phyloP scores from a whole-genome alignment of 2,797 vertebrate species.

The Enteromius argenteus region DNA sequence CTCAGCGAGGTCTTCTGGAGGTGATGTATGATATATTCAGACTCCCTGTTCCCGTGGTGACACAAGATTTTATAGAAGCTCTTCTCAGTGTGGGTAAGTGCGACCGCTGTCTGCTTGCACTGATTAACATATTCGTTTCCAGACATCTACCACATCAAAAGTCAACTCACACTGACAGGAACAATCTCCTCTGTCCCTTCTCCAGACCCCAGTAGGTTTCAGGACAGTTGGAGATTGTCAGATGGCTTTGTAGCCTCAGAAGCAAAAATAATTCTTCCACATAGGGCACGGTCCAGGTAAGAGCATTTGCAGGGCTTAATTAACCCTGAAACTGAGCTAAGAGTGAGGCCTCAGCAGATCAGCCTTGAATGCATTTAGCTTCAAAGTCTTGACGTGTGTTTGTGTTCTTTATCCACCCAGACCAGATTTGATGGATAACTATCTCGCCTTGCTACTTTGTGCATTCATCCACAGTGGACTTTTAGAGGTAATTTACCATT shows the following conservation, averaged over 20 bases:
- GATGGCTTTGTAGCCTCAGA: conserved; percentile 98
- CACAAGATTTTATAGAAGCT: conserved; percentile 94
- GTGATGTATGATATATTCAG: conserved; percentile 98
- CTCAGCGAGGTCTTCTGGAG: conserved; percentile 92
- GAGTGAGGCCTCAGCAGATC: not conserved
- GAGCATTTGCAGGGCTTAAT: conserved; percentile 14
- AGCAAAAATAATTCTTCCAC: conserved; percentile 95
- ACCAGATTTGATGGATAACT: conserved; percentile 99
- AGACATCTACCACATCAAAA: conserved; percentile 18
- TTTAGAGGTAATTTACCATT: conserved; percentile 84
- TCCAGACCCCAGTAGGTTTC: conserved; percentile 93
- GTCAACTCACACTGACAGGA: not conserved
- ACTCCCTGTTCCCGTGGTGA: conserved; percentile 91
- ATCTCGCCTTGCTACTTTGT: conserved; percentile 94
- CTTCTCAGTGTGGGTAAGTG: conserved; percentile 94
- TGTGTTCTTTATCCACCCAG: conserved; percentile 68
- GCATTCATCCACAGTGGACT: conserved; percentile 95
- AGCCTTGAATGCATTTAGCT: not conserved
- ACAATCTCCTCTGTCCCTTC: not conserved
- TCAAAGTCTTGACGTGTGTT: conserved; percentile 7
- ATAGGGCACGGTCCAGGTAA: conserved; percentile 94
- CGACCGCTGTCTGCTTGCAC: conserved; percentile 18
- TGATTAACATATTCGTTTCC: not conserved
- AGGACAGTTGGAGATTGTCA: conserved; percentile 96
- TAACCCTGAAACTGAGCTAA: not conserved